Evolutionary conservation across 1,140 invertebrate species (phyloP).

Genomic region (Conus ventricosus): DNA sequence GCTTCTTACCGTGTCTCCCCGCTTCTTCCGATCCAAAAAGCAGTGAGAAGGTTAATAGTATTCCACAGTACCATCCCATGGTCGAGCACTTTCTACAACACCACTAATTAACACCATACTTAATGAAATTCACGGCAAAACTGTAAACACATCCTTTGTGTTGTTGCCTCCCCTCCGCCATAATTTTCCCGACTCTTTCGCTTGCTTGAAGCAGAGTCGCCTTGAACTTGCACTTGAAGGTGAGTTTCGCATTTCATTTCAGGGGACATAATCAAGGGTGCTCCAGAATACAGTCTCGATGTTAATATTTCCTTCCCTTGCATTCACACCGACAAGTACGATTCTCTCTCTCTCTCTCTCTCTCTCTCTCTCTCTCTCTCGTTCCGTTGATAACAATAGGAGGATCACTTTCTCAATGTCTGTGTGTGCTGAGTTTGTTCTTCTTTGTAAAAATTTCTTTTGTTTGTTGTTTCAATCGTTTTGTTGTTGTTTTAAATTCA

Average conservation of each 20-base stretch:
- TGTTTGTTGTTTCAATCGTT: not conserved
- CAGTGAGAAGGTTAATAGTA: not conserved
- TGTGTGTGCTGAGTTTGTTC: not conserved
- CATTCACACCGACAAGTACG: not conserved
- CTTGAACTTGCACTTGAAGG: not conserved
- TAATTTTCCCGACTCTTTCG: not conserved
- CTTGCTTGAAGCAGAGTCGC: not conserved
- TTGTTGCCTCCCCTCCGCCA: constrained; percentile 25
- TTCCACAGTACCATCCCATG: not conserved
- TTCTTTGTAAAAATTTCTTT: not conserved
- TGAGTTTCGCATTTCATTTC: constrained; percentile 10
- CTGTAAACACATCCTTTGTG: constrained; percentile 7
- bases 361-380: not conserved
- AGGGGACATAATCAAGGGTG: not conserved
- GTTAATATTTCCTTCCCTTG: not conserved
- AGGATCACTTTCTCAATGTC: too few relatives aligned
- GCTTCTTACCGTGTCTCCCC: constrained; percentile 10
- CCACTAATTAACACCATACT: not conserved
- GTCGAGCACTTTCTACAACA: not conserved
- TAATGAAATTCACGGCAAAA: not conserved
- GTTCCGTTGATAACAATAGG: too few relatives aligned
- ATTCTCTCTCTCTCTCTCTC: constrained; percentile 2
- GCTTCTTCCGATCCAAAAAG: constrained; percentile 7
- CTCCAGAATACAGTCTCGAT: not conserved
- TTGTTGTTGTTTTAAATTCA: too few relatives aligned